Percentiles rank a stretch among this genome's conserved stretches.
Evolutionary conservation across 2,113 vertebrate species (phyloP).

Genomic region (Sprattus sprattus): DNA sequence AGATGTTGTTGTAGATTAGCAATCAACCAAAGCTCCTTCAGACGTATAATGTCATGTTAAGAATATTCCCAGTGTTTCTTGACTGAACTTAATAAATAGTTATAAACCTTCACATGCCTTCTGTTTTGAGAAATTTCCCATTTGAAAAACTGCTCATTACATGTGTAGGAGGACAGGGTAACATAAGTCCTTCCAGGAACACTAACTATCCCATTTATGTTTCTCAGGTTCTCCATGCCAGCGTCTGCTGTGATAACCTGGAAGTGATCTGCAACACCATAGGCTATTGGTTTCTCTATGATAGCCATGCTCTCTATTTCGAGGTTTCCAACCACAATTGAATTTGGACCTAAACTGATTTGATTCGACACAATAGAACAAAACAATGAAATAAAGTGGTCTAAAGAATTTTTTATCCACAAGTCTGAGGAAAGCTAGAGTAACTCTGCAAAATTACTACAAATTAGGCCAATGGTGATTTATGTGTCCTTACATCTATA

Average conservation of each 20-base stretch:
- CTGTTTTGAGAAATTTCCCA: constrained; percentile 43
- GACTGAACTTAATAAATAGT: not conserved
- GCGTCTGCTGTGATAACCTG: constrained; percentile 50
- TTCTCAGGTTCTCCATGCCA: constrained; percentile 59
- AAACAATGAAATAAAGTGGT: not conserved
- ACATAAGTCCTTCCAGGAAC: constrained; percentile 21
- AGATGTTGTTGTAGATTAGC: constrained; percentile 7
- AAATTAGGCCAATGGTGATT: no score
- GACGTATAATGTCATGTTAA: not conserved
- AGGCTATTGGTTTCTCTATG: not conserved
- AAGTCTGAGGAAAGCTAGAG: not conserved
- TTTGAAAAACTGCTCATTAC: not conserved
- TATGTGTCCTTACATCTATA: no score
- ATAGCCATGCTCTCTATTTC: not conserved
- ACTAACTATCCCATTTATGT: constrained; percentile 54
- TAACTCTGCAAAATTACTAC: no score
- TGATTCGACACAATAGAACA: not conserved
- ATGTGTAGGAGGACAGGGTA: not conserved
- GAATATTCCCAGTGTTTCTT: not conserved
- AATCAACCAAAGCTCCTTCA: not conserved
- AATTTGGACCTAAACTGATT: not conserved
- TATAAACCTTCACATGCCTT: not conserved
- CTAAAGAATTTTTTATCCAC: not conserved
- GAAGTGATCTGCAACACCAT: constrained; percentile 27
- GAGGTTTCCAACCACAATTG: not conserved